Base-by-base conservation (phyloP, 1,140 invertebrate genomes). In the Drosophila ironensis region DNA sequence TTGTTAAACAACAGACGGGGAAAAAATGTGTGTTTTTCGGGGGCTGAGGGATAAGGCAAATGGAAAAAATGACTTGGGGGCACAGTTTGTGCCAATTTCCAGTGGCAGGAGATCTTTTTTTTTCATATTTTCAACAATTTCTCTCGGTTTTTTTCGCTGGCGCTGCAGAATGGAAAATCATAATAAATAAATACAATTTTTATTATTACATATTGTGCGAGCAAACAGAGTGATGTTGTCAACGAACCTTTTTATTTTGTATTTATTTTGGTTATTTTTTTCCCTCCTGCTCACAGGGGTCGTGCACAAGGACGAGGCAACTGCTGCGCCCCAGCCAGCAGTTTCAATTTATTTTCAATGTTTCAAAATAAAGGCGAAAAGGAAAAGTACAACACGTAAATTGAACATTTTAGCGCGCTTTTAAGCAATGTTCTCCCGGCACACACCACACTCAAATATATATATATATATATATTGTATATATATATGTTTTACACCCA, bases 341-440 rank as follows among this genome's bases (percentile, higher is more conserved):
- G 71, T 63, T 80, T 67, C 78, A 84, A 84, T 84, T 84, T 84
- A 86, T 80, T 84, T 84, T 67, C 78, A 86, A 84, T 84, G 78
- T 84, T 80, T 86, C 64, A 52, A 40, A 59, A 27, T 37, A 53
- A 52, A 46, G 38, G 51, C 20, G 37, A 27, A 44, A 48, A 52
- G 40, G 24, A 28, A 42, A 71, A 46, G 22, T 42, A 66, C 56
- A 41, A 66, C 82, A 84, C 78, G 78, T 74, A 84, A 84, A 84
- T 84, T 86, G 80, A 84, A 86, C 80, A 84, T 84, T 84, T 84
- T 84, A 84, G 78, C 81, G 80, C 70, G 70, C 80, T 84, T 86
- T 84, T 84, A 84, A 86, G 76, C 72, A 72, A 82, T 46, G 53
- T 46, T 24, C 41, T 40, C 44, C 24, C 33, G 28, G 11, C 11